Evolutionary conservation across 2,888 invertebrate genomes (phyloP).

Genomic region (Drosophila fungiperda): DNA sequence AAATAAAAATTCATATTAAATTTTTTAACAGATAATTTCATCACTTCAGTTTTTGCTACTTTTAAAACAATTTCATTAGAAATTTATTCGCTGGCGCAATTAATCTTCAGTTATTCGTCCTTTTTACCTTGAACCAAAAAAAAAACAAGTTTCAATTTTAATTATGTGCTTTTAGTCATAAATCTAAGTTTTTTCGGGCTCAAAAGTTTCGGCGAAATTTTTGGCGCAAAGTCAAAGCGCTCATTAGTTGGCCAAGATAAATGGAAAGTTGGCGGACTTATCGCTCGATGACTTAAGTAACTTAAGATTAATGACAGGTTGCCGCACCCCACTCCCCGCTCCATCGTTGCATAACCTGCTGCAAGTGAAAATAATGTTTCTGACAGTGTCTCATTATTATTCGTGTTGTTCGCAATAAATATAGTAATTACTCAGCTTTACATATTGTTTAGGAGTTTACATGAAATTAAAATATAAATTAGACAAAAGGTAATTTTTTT

Average conservation of each 20-base stretch:
- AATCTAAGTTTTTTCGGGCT: slow-evolving; percentile 64
- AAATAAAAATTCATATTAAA: not conserved
- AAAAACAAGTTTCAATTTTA: slow-evolving; percentile 37
- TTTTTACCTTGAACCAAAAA: slow-evolving; percentile 23
- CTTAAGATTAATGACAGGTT: slow-evolving; percentile 68
- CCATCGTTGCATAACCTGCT: not conserved
- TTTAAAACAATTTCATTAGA: slow-evolving; percentile 26
- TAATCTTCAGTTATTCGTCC: slow-evolving; percentile 19
- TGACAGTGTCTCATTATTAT: slow-evolving; percentile 28
- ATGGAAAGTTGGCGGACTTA: slow-evolving; percentile 42
- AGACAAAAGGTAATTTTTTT: accelerated
- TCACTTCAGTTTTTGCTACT: not conserved
- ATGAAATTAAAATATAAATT: not conserved
- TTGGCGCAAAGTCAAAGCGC: slow-evolving; percentile 14
- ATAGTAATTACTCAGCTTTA: not conserved
- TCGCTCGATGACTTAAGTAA: slow-evolving; percentile 53
- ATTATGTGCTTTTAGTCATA: slow-evolving; percentile 54
- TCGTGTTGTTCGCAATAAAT: not conserved
- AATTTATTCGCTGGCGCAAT: slow-evolving; percentile 11
- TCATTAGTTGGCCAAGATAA: slow-evolving; percentile 73
- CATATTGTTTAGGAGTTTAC: not conserved
- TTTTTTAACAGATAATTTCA: slow-evolving; percentile 9
- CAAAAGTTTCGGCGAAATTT: slow-evolving; percentile 59
- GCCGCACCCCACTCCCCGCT: not conserved
- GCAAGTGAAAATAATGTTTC: slow-evolving; percentile 34